phyloP scores from a whole-genome alignment of 2,888 invertebrate genomes.

The Hypomecis punctinalis region DNA sequence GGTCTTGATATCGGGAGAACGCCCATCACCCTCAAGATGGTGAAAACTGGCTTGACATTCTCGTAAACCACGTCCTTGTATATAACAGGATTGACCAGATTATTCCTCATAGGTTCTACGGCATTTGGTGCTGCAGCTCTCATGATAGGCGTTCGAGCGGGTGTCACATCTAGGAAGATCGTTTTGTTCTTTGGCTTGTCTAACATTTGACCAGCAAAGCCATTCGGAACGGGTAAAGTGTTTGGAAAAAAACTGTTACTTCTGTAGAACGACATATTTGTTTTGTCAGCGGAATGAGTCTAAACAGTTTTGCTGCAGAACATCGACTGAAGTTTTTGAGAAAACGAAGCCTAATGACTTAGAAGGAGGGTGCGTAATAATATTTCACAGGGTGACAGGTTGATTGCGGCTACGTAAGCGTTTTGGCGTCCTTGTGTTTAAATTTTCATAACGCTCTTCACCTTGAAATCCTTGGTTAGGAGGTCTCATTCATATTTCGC shows the following conservation, averaged over 20 bases:
- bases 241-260: conserved; percentile 61
- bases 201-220: conserved; percentile 61
- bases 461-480: conserved; percentile 56
- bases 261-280: conserved; percentile 66
- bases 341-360: conserved; percentile 56
- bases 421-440: conserved; percentile 64
- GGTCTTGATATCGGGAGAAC: conserved; percentile 85
- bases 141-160: conserved; percentile 62
- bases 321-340: conserved; percentile 51
- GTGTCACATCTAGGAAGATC: conserved; percentile 75
- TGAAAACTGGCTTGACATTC: conserved; percentile 78
- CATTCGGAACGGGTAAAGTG: conserved; percentile 64
- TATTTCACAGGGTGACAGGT: conserved; percentile 75
- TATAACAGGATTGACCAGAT: conserved; percentile 63
- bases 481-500: conserved; percentile 22
- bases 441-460: conserved; percentile 70
- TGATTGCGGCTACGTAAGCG: conserved; percentile 69
- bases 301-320: conserved; percentile 42
- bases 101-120: conserved; percentile 66
- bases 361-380: conserved; percentile 49
- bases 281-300: conserved; percentile 32
- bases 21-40: conserved; percentile 82
- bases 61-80: conserved; percentile 75
- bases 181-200: conserved; percentile 64
- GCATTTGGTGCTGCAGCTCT: conserved; percentile 62